Evolutionary conservation across 1,140 invertebrate genomes (phyloP).

Genomic region (Hyles euphorbiae): DNA sequence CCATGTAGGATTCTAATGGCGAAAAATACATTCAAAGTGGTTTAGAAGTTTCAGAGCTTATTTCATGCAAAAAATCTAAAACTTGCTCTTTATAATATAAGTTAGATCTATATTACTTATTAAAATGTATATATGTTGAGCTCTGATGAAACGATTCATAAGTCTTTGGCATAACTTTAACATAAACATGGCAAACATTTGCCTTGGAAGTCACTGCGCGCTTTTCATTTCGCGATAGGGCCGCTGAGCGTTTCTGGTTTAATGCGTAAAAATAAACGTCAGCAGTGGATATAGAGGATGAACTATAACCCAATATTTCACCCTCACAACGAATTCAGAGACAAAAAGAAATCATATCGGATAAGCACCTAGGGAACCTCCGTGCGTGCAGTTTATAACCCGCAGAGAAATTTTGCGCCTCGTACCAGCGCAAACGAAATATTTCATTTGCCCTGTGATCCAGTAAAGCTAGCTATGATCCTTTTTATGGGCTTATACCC

Average conservation of each 20-base stretch:
- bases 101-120: too few relatives aligned
- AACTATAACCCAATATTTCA: constrained; percentile 4
- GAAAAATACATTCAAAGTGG: too few relatives aligned
- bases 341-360: constrained; percentile 35
- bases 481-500: constrained; percentile 42
- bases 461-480: constrained; percentile 45
- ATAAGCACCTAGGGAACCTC: constrained; percentile 31
- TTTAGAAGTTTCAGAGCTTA: too few relatives aligned
- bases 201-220: too few relatives aligned
- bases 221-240: too few relatives aligned
- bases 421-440: constrained; percentile 50
- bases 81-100: too few relatives aligned
- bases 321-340: constrained; percentile 25
- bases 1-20: too few relatives aligned
- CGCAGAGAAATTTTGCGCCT: constrained; percentile 27
- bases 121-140: too few relatives aligned
- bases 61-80: too few relatives aligned
- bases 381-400: constrained; percentile 21
- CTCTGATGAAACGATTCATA: too few relatives aligned
- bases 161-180: too few relatives aligned
- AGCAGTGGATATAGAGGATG: background rate
- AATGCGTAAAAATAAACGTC: constrained; percentile 8
- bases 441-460: constrained; percentile 55
- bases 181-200: too few relatives aligned
- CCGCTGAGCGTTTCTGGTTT: background rate